Conservation (phyloP, 2,113 vertebrate genomes). For the Ranitomeya variabilis region DNA sequence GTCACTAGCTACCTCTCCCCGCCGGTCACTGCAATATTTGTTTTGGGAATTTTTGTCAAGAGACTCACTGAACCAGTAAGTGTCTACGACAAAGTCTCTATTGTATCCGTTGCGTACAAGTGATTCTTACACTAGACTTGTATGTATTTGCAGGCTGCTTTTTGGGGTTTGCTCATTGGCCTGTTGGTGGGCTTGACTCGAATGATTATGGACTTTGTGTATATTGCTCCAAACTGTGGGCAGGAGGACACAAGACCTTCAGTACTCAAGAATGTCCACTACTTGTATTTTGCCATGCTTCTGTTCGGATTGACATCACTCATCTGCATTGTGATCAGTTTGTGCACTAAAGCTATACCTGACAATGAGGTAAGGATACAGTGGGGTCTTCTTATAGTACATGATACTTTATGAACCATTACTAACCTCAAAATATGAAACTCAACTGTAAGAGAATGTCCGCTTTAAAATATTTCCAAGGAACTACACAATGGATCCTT, state of each 20-base stretch:
- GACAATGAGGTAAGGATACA: conserved; percentile 78
- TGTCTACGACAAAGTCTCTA: conserved; percentile 28
- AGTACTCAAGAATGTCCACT: conserved; percentile 84
- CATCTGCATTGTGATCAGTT: conserved; percentile 75
- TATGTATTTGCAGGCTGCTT: conserved; percentile 82
- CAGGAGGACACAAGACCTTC: conserved; percentile 80
- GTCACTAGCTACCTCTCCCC: conserved; percentile 90
- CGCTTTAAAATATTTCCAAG: too few relatives aligned
- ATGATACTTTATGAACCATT: neutral
- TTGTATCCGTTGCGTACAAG: neutral
- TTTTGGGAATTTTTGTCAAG: conserved; percentile 91
- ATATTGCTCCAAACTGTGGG: conserved; percentile 79
- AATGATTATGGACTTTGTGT: conserved; percentile 87
- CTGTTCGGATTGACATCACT: conserved; percentile 77
- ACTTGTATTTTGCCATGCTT: conserved; percentile 92
- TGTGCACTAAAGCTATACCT: conserved; percentile 81
- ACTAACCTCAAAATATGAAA: neutral
- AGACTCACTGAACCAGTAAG: conserved; percentile 89
- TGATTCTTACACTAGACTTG: neutral
- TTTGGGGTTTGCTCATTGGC: conserved; percentile 91
- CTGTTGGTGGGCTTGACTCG: conserved; percentile 78
- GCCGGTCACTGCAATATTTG: conserved; percentile 88
- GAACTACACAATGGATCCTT: too few relatives aligned
- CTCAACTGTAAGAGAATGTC: neutral
- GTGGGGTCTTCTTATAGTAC: neutral